Evolutionary conservation across 2,797 vertebrate genomes (phyloP).

Genomic region (Melanotaenia boesemani): DNA sequence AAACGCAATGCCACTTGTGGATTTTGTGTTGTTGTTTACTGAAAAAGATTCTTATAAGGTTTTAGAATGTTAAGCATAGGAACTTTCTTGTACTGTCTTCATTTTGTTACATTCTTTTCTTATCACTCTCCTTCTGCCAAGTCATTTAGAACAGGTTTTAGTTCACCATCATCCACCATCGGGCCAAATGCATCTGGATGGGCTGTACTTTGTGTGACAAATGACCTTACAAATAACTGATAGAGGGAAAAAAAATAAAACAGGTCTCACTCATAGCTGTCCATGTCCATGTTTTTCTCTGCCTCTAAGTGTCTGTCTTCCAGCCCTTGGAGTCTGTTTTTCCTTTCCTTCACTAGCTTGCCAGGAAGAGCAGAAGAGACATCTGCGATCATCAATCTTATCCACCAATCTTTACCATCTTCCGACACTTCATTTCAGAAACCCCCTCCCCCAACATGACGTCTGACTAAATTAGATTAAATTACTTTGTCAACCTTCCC

Average conservation of each 20-base stretch:
- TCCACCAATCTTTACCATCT: slow-evolving; percentile 55
- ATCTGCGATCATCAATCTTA: slow-evolving; percentile 57
- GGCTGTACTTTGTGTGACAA: slow-evolving; percentile 55
- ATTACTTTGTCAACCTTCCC: slow-evolving; percentile 60
- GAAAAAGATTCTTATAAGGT: background rate
- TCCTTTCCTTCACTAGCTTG: slow-evolving; percentile 23
- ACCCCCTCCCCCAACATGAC: slow-evolving; percentile 45
- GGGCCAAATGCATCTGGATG: slow-evolving; percentile 51
- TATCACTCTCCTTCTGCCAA: slow-evolving; percentile 28
- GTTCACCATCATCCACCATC: slow-evolving; percentile 23
- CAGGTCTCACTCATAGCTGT: slow-evolving; percentile 43
- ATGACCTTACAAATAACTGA: slow-evolving; percentile 57
- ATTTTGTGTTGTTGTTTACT: background rate
- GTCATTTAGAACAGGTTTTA: slow-evolving; percentile 40
- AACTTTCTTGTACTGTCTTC: background rate
- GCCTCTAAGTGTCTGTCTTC: slow-evolving; percentile 26
- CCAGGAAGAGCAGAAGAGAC: slow-evolving; percentile 22
- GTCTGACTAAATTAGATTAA: slow-evolving; percentile 68
- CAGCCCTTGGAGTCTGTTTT: slow-evolving; percentile 26
- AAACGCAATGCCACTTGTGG: background rate
- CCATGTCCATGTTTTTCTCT: slow-evolving; percentile 27
- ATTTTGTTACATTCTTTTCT: slow-evolving; percentile 25
- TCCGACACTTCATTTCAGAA: slow-evolving; percentile 63
- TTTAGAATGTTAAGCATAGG: background rate
- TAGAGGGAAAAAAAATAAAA: slow-evolving; percentile 27